Base-by-base conservation (phyloP, 2,888 invertebrate genomes). In the Elgonia sp. region DNA sequence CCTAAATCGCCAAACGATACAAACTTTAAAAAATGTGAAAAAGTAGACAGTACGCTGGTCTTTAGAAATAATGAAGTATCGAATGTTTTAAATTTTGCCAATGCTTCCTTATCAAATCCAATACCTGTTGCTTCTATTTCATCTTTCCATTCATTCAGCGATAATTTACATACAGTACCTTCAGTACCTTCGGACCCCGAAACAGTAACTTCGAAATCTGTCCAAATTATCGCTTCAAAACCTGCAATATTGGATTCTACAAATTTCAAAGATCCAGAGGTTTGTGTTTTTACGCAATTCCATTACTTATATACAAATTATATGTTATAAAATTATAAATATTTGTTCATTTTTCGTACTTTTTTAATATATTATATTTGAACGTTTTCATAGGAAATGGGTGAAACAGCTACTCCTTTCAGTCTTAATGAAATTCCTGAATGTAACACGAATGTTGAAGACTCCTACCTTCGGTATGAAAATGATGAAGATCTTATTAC, bases 341-440 rank as follows among this genome's bases (percentile, higher is more conserved):
- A 46, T 46, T 46, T 14, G 57, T 14, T 12, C 55, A 55, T 8
- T 55, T 55, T 62, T n/a, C n/a, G n/a, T 62, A 21, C 20, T 37
- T 63, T 63, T 39, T 63, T 37, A 63, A 63, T 39, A 63, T 63
- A 63, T 63, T 63, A 37, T 14, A 63, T 63, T 37, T 63, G 2
- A n/a, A n/a, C 14, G 29, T 29, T 63, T 63, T 7, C 37, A 6
- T 63, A 63, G 63, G 63, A 65, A 65, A 40, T 39, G 21, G 14
- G 39, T 65, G 63, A 65, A 65, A 40, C 63, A 20, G 14, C 63
- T 65, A 40, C 40, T 21, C 60, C 21, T 16, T 9, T 21, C 29
- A 21, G 29, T n/a, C 20, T 21, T 21, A 60, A 10, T 60, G 14
- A 60, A 21, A n/a, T 21, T 29, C 5, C 60, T 21, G 60, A 60